These are phyloP conservation scores for Peromyscus eremicus DNA, from an alignment of 2,797 vertebrate species.

Conservation along the genomic window DNA sequence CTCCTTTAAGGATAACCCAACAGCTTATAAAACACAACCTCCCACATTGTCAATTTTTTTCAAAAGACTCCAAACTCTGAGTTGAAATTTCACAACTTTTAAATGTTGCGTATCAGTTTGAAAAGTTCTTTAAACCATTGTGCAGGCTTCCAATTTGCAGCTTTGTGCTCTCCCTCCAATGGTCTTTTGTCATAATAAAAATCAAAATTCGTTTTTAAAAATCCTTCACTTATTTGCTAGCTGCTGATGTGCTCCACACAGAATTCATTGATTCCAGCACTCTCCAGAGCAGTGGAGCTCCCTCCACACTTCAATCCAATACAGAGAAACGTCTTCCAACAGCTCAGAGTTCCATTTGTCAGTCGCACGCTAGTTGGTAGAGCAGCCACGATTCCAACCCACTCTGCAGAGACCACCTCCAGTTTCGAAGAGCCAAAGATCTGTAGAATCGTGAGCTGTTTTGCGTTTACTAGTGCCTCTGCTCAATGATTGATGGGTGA, in stretches of 20 bases:
- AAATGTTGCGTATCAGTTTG: constrained; percentile 54
- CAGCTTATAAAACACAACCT: constrained; percentile 81
- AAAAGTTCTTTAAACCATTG: constrained; percentile 17
- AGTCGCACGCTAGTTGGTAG: neutral
- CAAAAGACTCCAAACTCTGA: constrained; percentile 57
- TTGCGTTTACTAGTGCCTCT: neutral
- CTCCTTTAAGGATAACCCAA: constrained; percentile 83
- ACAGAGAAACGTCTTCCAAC: neutral
- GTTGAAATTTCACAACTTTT: constrained; percentile 54
- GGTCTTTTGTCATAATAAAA: constrained; percentile 54
- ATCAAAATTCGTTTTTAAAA: neutral
- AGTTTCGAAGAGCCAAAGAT: neutral
- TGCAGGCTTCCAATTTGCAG: neutral
- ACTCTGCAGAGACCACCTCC: neutral
- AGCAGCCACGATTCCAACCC: neutral
- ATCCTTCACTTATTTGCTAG: neutral
- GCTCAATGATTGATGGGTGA: neutral
- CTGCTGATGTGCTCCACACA: neutral
- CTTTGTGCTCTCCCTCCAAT: neutral
- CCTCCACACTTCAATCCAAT: neutral
- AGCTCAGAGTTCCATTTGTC: constrained; percentile 24
- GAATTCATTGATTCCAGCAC: constrained; percentile 7
- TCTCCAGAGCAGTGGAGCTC: neutral
- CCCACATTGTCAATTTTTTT: constrained; percentile 29
- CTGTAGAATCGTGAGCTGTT: neutral